Percentiles rank a stretch among this genome's conserved stretches.
These are phyloP conservation scores for Eulemur rufifrons DNA, from an alignment of 2,113 vertebrate genomes.

Conservation along the genomic window DNA sequence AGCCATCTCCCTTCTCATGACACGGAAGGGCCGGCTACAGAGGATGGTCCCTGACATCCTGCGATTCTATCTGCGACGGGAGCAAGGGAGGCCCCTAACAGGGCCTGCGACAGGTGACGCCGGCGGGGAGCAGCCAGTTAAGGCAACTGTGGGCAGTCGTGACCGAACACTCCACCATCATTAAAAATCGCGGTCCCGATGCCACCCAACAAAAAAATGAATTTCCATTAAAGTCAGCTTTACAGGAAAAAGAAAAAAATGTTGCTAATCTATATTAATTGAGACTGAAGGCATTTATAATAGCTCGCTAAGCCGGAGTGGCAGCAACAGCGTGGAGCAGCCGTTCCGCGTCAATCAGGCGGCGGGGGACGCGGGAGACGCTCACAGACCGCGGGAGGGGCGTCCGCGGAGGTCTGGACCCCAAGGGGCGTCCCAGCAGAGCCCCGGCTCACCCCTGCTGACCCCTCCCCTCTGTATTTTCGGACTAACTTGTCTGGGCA, in stretches of 20 bases:
- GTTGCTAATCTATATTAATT: not conserved
- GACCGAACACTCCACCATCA: not conserved
- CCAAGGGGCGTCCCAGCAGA: not conserved
- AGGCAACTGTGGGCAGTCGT: not conserved
- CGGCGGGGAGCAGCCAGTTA: not conserved
- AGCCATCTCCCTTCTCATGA: not conserved
- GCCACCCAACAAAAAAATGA: not conserved
- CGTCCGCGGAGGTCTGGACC: not conserved
- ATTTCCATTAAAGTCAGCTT: not conserved
- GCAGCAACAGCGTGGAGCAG: not conserved
- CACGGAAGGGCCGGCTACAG: not conserved
- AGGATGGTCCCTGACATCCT: not conserved
- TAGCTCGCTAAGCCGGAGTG: not conserved
- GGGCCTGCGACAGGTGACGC: fast-evolving
- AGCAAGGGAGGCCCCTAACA: not conserved
- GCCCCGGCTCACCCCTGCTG: not conserved
- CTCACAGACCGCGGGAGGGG: fast-evolving
- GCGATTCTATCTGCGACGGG: not conserved
- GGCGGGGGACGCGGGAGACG: not conserved
- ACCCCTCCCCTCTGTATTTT: not conserved
- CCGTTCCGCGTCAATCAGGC: fast-evolving
- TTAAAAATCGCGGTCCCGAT: not conserved
- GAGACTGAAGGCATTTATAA: not conserved
- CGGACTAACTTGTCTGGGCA: not conserved
- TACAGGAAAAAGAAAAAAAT: not conserved